Conservation (phyloP, 2,888 invertebrate genomes). For the Tinea pellionella region DNA sequence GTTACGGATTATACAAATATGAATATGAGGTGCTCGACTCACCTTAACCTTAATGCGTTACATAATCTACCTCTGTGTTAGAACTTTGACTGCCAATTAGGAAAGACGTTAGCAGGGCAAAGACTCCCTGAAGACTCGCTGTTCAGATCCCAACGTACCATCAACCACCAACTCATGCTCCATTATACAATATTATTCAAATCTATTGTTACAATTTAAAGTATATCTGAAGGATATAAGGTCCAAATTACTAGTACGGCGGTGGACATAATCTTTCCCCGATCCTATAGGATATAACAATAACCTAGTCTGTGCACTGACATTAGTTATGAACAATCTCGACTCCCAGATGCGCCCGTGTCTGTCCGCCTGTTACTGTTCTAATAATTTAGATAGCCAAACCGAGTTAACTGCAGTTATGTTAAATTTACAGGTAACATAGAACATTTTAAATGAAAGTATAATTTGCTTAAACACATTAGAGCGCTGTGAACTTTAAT, state of each 20-base stretch:
- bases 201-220: background rate
- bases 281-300: slow-evolving; percentile 19
- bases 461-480: background rate
- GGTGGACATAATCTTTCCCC: background rate
- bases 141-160: slow-evolving; percentile 1
- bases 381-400: slow-evolving; percentile 11
- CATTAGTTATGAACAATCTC: slow-evolving; percentile 18
- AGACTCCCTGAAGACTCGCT: slow-evolving; percentile 8
- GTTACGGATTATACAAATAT: background rate
- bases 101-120: slow-evolving; percentile 39
- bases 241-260: background rate
- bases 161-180: background rate
- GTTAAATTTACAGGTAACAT: background rate
- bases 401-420: background rate
- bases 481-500: background rate
- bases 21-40: background rate
- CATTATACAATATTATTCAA: background rate
- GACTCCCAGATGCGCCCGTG: slow-evolving; percentile 13
- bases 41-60: slow-evolving; percentile 11
- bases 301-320: slow-evolving; percentile 26
- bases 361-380: slow-evolving; percentile 12
- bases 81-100: slow-evolving; percentile 50
- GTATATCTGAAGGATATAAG: background rate
- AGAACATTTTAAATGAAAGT: background rate
- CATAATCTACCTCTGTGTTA: slow-evolving; percentile 16